Percentiles rank a stretch among this genome's conserved stretches.
phyloP scores from a whole-genome alignment of 2,113 vertebrate species.

The Colinus virginianus region DNA sequence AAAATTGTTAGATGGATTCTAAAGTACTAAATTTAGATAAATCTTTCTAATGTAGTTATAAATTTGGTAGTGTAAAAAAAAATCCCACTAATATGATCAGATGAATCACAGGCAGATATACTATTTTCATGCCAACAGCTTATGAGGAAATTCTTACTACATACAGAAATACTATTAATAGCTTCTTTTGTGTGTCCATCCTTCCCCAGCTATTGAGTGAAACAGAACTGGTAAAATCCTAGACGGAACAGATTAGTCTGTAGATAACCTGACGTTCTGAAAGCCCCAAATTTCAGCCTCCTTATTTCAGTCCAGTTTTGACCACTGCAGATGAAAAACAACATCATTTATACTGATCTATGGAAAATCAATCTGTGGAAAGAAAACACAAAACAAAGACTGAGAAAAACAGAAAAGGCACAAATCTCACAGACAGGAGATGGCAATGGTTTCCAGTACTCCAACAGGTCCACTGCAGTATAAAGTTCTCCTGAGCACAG shows the following conservation, averaged over 20 bases:
- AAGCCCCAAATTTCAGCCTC: neutral
- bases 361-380: neutral
- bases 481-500: neutral
- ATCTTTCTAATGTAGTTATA: neutral
- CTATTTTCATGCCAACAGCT: neutral
- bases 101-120: neutral
- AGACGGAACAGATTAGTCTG: neutral
- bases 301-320: neutral
- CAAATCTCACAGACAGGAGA: rapidly evolving
- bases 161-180: neutral
- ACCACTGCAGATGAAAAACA: neutral
- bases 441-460: neutral
- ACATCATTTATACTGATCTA: neutral
- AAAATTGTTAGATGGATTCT: neutral
- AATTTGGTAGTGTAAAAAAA: neutral
- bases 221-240: neutral
- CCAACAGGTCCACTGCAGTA: neutral
- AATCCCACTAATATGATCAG: neutral
- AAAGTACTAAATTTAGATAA: slow-evolving; percentile 13
- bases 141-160: neutral
- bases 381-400: neutral
- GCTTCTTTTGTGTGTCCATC: neutral
- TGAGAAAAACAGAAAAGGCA: neutral
- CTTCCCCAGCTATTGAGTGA: neutral
- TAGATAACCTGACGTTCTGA: neutral